Evolutionary conservation across 2,888 invertebrate species (phyloP), one percentile per base, ranked within the genome.

Genomic region (Odontothrips loti): DNA sequence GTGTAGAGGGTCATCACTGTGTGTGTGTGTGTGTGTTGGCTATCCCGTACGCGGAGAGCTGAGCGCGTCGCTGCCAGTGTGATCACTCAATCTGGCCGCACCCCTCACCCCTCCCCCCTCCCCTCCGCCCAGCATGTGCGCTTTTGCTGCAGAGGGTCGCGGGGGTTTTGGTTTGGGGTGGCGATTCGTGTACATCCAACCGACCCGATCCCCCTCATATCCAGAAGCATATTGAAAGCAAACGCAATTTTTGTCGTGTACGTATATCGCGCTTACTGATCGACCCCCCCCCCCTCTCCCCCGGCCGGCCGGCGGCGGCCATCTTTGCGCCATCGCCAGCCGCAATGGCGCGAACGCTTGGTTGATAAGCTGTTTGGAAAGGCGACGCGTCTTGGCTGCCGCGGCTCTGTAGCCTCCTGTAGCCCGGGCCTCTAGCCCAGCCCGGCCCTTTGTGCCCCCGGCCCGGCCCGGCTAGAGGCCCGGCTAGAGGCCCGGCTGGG

Each of bases 1-100:
- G 68, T 75, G 68, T 75, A 75, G 68, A 75, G 68, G 68, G 68
- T 75, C 68, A 75, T 75, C 68, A 75, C 68, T 58, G 58, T 58
- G 58, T 51, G 51, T 51, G 51, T 58, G 58, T 58, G 58, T 58
- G 58, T 17, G 58, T 58, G 58, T 58, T 58, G n/a, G 10, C 15
- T 58, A 6, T 58, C 58, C 58, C 17, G 17, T n/a, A 0, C 20
- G 20, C 17, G 58, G 58, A 15, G 6, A 17, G 58, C 51, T 51
- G 10, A 3, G 51, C 51, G 34, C 34, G 34, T 43, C 68, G 23
- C 23, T 27, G 68, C 27, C 68, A 27, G 23, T 27, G 68, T 75
- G 68, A 75, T 75, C 68, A 75, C 68, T 75, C 68, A 75, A 75
- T 75, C 68, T 58, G 58, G 58, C 58, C 34, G 3, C 34, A 4